Evolutionary conservation across 2,113 vertebrate genomes (phyloP).

Genomic region (Suricata suricatta): DNA sequence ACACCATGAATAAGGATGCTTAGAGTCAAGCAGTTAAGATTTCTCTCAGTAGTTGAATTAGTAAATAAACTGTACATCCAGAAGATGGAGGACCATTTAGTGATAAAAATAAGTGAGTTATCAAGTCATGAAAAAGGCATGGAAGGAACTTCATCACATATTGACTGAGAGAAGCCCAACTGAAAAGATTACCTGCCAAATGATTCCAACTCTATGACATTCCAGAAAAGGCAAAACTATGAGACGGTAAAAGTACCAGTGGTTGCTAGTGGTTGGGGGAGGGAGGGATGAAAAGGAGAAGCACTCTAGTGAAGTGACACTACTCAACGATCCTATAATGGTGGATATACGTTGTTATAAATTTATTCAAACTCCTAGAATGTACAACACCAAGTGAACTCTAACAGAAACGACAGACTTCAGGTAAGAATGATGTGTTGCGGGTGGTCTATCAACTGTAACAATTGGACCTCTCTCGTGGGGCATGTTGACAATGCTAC

Average conservation of each 20-base stretch:
- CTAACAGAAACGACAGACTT: not conserved
- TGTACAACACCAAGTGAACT: not conserved
- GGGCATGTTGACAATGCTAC: not conserved
- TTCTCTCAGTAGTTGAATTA: not conserved
- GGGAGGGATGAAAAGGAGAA: not conserved
- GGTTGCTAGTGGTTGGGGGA: not conserved
- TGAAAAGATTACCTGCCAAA: not conserved
- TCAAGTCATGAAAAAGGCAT: not conserved
- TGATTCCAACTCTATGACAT: not conserved
- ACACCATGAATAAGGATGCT: not conserved
- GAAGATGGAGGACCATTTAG: not conserved
- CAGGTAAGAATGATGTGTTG: not conserved
- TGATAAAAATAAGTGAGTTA: not conserved
- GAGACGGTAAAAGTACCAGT: not conserved
- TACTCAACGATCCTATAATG: not conserved
- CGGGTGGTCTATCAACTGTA: not conserved
- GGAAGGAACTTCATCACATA: not conserved
- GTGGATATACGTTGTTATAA: not conserved
- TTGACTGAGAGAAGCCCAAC: not conserved
- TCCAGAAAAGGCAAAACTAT: not conserved
- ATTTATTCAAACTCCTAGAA: not conserved
- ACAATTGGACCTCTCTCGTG: not conserved
- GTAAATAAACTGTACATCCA: not conserved
- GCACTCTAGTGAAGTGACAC: not conserved
- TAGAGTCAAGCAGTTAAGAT: not conserved